These are phyloP conservation scores for Ctenicera cuprea DNA, from an alignment of 2,888 invertebrate species.

Conservation along the genomic window DNA sequence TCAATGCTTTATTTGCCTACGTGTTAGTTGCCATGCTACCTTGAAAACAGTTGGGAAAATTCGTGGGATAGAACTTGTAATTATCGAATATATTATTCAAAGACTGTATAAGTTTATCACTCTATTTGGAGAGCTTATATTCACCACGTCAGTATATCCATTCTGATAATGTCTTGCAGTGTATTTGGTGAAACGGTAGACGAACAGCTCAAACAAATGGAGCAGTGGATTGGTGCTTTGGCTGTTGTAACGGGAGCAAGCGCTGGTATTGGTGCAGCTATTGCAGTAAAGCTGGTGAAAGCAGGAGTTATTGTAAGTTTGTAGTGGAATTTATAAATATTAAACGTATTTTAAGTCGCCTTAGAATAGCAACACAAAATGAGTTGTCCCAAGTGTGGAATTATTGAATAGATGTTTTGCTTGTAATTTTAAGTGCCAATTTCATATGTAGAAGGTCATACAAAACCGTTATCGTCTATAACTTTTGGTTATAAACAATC, in stretches of 20 bases:
- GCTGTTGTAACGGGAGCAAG: conserved; percentile 47
- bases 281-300: conserved; percentile 41
- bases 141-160: conserved; percentile 7
- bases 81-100: conserved; percentile 8
- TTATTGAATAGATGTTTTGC: too few species aligned
- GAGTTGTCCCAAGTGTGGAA: too few species aligned
- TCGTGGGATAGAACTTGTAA: neutral
- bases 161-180: conserved; percentile 17
- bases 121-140: neutral
- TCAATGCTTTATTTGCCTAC: neutral
- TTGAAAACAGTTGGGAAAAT: conserved; percentile 6
- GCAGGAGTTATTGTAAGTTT: conserved; percentile 41
- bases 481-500: too few species aligned
- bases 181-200: conserved; percentile 46
- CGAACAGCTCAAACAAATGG: conserved; percentile 45
- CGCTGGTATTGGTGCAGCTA: conserved; percentile 41
- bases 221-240: conserved; percentile 48
- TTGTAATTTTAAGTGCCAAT: too few species aligned
- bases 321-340: too few species aligned
- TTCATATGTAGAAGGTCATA: too few species aligned
- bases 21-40: neutral
- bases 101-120: neutral
- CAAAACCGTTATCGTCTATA: too few species aligned
- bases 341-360: too few species aligned
- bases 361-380: too few species aligned